These are phyloP conservation scores for Catonia carolina DNA, from an alignment of 2,888 invertebrate genomes.

Conservation along the genomic window DNA sequence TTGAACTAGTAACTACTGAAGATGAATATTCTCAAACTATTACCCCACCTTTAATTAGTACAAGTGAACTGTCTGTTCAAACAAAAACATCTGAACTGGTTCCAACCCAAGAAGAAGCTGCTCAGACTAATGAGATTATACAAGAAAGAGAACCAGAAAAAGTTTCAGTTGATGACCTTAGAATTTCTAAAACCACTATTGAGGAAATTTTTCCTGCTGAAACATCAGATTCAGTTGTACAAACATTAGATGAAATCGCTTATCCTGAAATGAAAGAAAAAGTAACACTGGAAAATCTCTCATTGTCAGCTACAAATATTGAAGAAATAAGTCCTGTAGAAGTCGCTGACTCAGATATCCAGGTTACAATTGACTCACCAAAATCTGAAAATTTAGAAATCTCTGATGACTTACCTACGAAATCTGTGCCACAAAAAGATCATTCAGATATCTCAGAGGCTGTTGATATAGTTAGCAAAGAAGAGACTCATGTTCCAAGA, in stretches of 20 bases:
- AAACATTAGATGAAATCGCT: slow-evolving; percentile 3
- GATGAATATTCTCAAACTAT: slow-evolving; percentile 16
- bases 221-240: slow-evolving; percentile 16
- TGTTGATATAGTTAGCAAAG: background rate
- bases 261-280: slow-evolving; percentile 1
- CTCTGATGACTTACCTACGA: background rate
- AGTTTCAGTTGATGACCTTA: slow-evolving; percentile 6
- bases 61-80: slow-evolving; percentile 21
- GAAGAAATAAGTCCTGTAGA: background rate
- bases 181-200: slow-evolving; percentile 9
- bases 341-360: background rate
- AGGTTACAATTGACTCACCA: slow-evolving; percentile 1
- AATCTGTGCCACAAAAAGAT: background rate
- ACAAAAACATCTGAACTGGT: slow-evolving; percentile 36
- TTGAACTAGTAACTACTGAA: slow-evolving; percentile 15
- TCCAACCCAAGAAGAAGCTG: slow-evolving; percentile 37
- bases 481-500: slow-evolving; percentile 47
- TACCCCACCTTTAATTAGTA: slow-evolving; percentile 9
- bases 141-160: slow-evolving; percentile 2
- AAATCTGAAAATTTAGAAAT: background rate
- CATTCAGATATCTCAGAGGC: background rate
- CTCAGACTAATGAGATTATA: slow-evolving; percentile 36
- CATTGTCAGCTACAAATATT: slow-evolving; percentile 6
- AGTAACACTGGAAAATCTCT: background rate
- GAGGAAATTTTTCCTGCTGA: slow-evolving; percentile 21